Evolutionary conservation across 2,888 invertebrate genomes (phyloP), one percentile per base, ranked within the genome.

Genomic region (Nomada goodeniana): DNA sequence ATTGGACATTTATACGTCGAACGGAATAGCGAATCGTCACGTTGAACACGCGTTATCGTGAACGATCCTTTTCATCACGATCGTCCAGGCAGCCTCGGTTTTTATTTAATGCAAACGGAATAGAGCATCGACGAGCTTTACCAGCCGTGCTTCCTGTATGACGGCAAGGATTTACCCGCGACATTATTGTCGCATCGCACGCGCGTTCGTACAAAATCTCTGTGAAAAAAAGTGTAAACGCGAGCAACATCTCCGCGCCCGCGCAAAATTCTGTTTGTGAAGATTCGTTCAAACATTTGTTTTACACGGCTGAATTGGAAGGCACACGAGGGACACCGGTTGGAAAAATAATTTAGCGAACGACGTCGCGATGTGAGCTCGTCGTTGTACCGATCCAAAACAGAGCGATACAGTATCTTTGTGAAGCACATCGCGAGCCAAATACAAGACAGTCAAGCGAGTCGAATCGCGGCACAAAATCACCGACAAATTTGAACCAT

Each of bases 91-190:
- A 52, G 11, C n/a, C 52, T 55, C 26, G 59, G 52, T 70, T 64
- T 75, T 72, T 86, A 90, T 91, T 92, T 90, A 89, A 88, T 90
- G 90, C 90, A 92, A 92, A 92, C 91, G 91, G 80, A 76, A 85
- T 82, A 72, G 80, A 83, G 83, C 85, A 76, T 79, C 76, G 84
- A 77, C 83, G 82, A 90, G 91, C 91, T 92, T 92, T 91, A 85
- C 88, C 89, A 90, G 88, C 87, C 93, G 93, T 93, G 92, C 92
- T 93, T 93, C 92, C 92, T 93, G 92, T 90, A 85, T 87, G 88
- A 87, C 89, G 87, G 75, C 84, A 90, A 91, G 92, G 93, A 93
- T 93, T 93, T 93, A 86, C 88, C 82, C 80, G 68, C 76, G 76
- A 86, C 80, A 84, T 86, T 80, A 68, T 69, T 78, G 70, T 72